Evolutionary conservation across 1,140 invertebrate species (phyloP).

Genomic region (Cydia splendana): DNA sequence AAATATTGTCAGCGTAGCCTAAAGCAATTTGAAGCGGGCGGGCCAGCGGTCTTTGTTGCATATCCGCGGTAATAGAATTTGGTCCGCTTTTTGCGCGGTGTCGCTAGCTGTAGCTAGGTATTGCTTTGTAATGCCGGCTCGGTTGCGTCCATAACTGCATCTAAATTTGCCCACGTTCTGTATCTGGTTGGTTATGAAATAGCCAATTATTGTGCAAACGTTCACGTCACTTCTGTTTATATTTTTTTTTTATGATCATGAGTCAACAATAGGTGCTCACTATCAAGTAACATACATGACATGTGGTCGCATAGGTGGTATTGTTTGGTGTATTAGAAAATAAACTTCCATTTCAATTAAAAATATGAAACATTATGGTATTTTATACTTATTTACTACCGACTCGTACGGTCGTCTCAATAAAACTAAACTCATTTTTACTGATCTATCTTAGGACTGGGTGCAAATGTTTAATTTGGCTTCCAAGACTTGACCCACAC

Average conservation of each 20-base stretch:
- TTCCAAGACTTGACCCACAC: too few species aligned
- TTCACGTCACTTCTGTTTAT: not conserved
- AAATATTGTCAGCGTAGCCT: conserved; percentile 75
- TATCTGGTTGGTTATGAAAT: conserved; percentile 56
- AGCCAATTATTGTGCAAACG: conserved; percentile 43
- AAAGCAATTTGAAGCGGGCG: conserved; percentile 77
- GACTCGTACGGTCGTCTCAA: too few species aligned
- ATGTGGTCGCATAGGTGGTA: too few species aligned
- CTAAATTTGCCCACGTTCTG: conserved; percentile 66
- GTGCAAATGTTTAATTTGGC: too few species aligned
- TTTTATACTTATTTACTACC: too few species aligned
- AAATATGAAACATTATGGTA: too few species aligned
- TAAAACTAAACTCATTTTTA: too few species aligned
- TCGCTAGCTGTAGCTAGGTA: conserved; percentile 62
- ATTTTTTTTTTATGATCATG: not conserved
- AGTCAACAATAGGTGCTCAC: too few species aligned
- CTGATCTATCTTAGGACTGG: too few species aligned
- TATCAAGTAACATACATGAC: too few species aligned
- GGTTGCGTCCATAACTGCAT: conserved; percentile 75
- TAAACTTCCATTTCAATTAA: too few species aligned
- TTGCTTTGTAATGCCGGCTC: conserved; percentile 52
- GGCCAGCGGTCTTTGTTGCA: conserved; percentile 77
- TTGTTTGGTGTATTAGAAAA: too few species aligned
- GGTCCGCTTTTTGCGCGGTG: conserved; percentile 74
- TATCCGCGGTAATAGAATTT: conserved; percentile 78